phyloP scores from a whole-genome alignment of 2,888 invertebrate species.

The Acrobasis consociella region DNA sequence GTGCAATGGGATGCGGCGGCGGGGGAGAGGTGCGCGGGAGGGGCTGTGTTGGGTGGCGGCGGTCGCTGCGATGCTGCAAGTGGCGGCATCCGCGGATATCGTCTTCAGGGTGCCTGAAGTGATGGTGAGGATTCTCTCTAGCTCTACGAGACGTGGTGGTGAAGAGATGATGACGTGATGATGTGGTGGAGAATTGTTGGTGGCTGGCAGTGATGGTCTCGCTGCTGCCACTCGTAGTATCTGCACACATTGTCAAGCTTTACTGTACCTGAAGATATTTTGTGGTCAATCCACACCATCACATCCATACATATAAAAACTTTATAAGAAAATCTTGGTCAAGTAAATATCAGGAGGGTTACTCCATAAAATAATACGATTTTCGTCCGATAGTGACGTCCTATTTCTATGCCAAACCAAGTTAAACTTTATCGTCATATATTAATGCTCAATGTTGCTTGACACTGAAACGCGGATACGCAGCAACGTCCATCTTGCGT shows the following conservation, averaged over 20 bases:
- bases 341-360: too few relatives aligned
- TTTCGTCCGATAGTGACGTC: too few relatives aligned
- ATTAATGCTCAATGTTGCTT: too few relatives aligned
- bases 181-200: conserved; percentile 30
- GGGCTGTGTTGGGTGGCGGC: conserved; percentile 36
- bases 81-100: conserved; percentile 51
- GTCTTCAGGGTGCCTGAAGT: conserved; percentile 76
- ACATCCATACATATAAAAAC: too few relatives aligned
- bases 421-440: too few relatives aligned
- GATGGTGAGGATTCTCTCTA: conserved; percentile 44
- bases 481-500: too few relatives aligned
- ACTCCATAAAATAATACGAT: too few relatives aligned
- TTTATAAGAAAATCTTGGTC: not conserved
- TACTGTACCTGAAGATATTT: conserved; percentile 66
- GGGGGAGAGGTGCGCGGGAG: conserved; percentile 31
- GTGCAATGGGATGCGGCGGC: conserved; percentile 43
- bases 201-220: conserved; percentile 39
- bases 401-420: too few relatives aligned
- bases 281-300: too few relatives aligned
- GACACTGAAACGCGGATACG: too few relatives aligned
- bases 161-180: too few relatives aligned
- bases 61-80: conserved; percentile 41
- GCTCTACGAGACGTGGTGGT: too few relatives aligned
- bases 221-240: conserved; percentile 37
- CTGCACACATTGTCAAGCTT: conserved; percentile 64